Evolutionary conservation across 2,113 vertebrate genomes (phyloP), one percentile per base, ranked within the genome.

Genomic region (Psettodes erumei): DNA sequence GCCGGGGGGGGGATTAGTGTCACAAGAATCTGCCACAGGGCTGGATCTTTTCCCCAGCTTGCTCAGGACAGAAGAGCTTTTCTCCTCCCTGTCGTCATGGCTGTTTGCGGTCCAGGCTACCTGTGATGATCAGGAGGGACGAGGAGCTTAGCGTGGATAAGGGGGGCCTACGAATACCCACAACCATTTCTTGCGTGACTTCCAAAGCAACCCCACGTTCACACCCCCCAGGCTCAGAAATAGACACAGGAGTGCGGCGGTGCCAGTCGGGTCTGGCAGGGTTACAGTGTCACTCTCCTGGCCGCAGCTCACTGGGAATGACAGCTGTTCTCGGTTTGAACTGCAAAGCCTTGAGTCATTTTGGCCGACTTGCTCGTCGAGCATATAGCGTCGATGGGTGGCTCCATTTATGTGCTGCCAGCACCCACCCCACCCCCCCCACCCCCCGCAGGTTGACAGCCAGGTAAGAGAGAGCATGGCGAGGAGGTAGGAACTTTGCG

Each of bases 11-110:
- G 79, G 84, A 89, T 71, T 79, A 66, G 79, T 77, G 85, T 82
- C 84, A 86, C 80, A 62, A 77, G 68, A 82, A 86, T 77, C 74
- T 51, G 50, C 35, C 32, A 33, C 25, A 51, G 77, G 33, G 33
- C 82, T 89, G 81, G 75, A 74, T 56, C 9, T 60, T 69, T 82
- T 86, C 75, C n/a, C 80, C 70, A 83, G 77, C 18, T 59, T 70
- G 59, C 67, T 42, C 8, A 13, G 28, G 38, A 82, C 47, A 86
- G 72, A 75, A 59, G 83, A 23, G 68, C 74, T 58, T 61, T 86
- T 86, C 75, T 79, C 75, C 33, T 64, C 42, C 25, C 33, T n/a
- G n/a, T n/a, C 0, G 56, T 82, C 77, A 71, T 2, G 13, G 56
- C 10, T 79, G 62, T 69, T 81, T 71, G 54, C 50, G 19, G 70